Evolutionary conservation across 2,113 vertebrate species (phyloP).

Genomic region (Rallus limicola): DNA sequence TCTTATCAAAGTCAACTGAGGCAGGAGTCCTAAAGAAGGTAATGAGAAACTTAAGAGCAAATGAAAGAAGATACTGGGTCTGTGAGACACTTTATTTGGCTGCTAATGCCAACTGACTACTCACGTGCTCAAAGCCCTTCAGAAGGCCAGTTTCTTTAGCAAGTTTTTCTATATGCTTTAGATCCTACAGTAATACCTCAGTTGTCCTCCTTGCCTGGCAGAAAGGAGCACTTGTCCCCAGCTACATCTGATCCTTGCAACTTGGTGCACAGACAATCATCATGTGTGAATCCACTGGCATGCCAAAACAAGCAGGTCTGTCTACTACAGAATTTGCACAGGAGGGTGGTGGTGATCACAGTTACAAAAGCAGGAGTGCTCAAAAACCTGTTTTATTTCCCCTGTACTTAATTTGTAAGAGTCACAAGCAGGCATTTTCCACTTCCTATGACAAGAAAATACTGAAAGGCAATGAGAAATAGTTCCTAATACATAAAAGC

Average conservation of each 20-base stretch:
- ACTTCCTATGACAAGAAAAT: neutral
- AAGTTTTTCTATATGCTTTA: neutral
- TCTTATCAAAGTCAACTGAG: no score
- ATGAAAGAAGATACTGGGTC: neutral
- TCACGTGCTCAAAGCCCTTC: no score
- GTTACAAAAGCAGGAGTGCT: neutral
- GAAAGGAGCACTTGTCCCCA: neutral
- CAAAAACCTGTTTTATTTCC: neutral
- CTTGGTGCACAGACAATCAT: neutral
- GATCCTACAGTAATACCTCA: neutral
- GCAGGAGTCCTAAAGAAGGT: neutral
- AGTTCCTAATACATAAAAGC: neutral
- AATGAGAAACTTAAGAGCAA: neutral
- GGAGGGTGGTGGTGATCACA: neutral
- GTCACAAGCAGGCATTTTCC: neutral
- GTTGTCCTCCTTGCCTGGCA: neutral
- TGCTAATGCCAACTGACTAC: neutral
- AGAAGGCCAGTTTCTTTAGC: neutral
- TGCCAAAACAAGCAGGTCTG: neutral
- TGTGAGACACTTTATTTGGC: fast-evolving
- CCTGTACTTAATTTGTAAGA: neutral
- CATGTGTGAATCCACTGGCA: neutral
- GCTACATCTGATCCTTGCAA: neutral
- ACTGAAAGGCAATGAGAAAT: neutral
- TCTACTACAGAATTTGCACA: neutral